These are phyloP conservation scores for Homarus americanus DNA, from an alignment of 1,140 invertebrate genomes.

Conservation along the genomic window DNA sequence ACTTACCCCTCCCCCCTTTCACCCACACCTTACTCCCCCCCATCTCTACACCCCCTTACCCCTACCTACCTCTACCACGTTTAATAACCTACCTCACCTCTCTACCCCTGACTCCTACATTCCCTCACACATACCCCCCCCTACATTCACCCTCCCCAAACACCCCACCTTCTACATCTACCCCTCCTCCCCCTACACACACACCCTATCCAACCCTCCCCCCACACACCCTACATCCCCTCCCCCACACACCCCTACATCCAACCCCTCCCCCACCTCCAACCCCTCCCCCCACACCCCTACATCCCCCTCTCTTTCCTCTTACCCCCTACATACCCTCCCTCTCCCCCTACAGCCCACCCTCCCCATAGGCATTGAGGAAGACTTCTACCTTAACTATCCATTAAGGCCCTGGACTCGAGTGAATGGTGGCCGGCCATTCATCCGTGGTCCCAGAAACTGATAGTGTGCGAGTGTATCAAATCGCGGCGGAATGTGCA, in stretches of 20 bases:
- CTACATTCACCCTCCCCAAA: background rate
- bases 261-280: background rate
- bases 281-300: background rate
- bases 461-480: constrained; percentile 60
- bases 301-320: background rate
- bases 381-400: constrained; percentile 16
- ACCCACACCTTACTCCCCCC: background rate
- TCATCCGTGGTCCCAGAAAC: constrained; percentile 38
- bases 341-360: background rate
- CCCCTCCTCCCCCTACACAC: too few relatives aligned
- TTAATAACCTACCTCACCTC: too few relatives aligned
- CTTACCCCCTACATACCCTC: background rate
- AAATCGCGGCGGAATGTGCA: constrained; percentile 54
- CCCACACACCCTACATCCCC: too few relatives aligned
- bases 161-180: too few relatives aligned
- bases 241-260: background rate
- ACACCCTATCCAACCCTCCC: too few relatives aligned
- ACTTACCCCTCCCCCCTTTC: background rate
- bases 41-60: too few relatives aligned
- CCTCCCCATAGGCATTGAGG: constrained; percentile 36
- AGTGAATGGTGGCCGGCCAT: constrained; percentile 20
- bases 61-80: background rate
- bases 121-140: background rate
- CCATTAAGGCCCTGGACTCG: constrained; percentile 12
- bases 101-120: background rate